Conservation (phyloP, 35 echinoderm and acorn worm species). For the Hemicentrotus pulcherrimus region DNA sequence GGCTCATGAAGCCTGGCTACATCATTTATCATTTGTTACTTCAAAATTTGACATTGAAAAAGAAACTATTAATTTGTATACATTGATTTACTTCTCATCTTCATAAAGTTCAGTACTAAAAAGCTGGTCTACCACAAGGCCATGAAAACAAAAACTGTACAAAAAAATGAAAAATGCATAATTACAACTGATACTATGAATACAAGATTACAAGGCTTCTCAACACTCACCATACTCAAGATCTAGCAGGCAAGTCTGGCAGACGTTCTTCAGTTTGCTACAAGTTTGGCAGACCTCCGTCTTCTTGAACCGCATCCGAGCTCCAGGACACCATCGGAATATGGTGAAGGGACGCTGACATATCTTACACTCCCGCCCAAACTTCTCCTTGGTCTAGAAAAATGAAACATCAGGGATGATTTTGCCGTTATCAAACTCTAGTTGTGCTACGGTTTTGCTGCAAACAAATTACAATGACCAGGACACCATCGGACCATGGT, state of each 20-base stretch:
- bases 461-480: constrained; percentile 47
- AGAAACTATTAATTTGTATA: too few species aligned
- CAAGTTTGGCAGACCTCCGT: constrained; percentile 99
- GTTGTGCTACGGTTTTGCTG: not conserved
- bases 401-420: not conserved
- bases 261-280: constrained; percentile 96
- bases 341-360: constrained; percentile 95
- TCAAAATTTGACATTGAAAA: too few species aligned
- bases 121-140: too few species aligned
- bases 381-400: constrained; percentile 96
- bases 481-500: constrained; percentile 99
- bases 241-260: constrained; percentile 97
- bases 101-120: too few species aligned
- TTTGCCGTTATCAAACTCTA: not conserved
- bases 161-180: too few species aligned
- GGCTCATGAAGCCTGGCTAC: too few species aligned
- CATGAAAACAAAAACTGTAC: too few species aligned
- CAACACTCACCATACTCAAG: constrained; percentile 91
- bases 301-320: constrained; percentile 98
- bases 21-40: too few species aligned
- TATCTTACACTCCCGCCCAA: constrained; percentile 95
- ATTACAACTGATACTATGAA: too few species aligned
- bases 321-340: constrained; percentile 98
- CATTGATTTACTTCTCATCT: too few species aligned
- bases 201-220: not conserved